Evolutionary conservation across 1,140 invertebrate genomes (phyloP), one percentile per base, ranked within the genome.

Genomic region (Bombyx mandarina): DNA sequence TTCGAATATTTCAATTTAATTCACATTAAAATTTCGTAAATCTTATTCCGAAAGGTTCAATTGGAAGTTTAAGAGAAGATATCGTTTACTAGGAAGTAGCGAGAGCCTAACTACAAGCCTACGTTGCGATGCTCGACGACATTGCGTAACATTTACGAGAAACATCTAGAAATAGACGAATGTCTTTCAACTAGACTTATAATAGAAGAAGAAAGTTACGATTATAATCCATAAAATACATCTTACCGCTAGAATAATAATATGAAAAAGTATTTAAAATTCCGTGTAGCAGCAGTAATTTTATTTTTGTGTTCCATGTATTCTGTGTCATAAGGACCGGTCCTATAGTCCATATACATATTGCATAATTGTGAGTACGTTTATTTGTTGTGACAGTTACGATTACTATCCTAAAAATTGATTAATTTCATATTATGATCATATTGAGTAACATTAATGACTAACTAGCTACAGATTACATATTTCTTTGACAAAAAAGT

Each of bases 1-100:
- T 71, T 73, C 58, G 26, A 73, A 59, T 70, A 62, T 70, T 57
- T 71, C 70, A 71, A 71, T 71, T 79, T 76, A 73, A 60, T 73
- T 73, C 62, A 77, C 68, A 73, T 72, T 79, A 70, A 73, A 73
- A 73, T 77, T 73, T 82, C 77, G 76, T 80, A 82, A 72, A 72
- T 75, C 74, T 73, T 75, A 73, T 75, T 77, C 66, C 69, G 72
- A 83, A 82, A 66, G 66, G 67, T 75, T 75, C 81, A 86, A 82
- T 67, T 85, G 84, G 84, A 85, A 87, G 84, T 70, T 79, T 72
- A 69, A 65, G 66, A 84, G 78, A 83, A 83, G 79, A 81, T 73
- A 76, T 79, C 74, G 68, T 73, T 86, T 82, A 69, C 79, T 83
- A 84, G 83, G 82, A 85, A 87, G 83, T 81, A 73, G 77, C 81